Evolutionary conservation across 2,113 vertebrate genomes (phyloP).

Genomic region (Ramphastos sulfuratus): DNA sequence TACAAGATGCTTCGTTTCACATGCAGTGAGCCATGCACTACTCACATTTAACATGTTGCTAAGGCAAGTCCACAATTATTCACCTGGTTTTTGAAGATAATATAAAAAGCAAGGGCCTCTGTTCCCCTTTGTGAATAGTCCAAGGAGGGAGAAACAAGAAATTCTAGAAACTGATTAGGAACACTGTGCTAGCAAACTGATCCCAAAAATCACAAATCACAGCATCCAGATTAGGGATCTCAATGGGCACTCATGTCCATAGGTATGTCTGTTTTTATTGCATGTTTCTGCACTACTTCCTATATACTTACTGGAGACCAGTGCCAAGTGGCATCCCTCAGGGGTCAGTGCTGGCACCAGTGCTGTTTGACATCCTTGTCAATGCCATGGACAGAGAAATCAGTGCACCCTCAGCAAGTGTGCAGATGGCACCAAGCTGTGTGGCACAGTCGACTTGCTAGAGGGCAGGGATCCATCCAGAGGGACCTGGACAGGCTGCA

Average conservation of each 20-base stretch:
- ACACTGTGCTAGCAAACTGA: not conserved
- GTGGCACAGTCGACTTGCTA: too few species aligned
- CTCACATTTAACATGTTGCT: not conserved
- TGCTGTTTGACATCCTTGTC: too few species aligned
- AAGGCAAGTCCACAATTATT: not conserved
- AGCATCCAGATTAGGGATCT: not conserved
- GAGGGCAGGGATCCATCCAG: too few species aligned
- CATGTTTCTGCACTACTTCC: not conserved
- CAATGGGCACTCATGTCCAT: rapidly evolving
- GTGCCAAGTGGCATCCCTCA: too few species aligned
- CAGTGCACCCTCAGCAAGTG: too few species aligned
- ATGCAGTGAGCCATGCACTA: not conserved
- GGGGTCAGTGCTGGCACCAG: too few species aligned
- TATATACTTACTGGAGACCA: not conserved
- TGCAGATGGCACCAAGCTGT: too few species aligned
- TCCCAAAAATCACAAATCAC: not conserved
- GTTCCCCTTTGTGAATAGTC: not conserved
- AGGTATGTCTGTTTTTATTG: not conserved
- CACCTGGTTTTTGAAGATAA: not conserved
- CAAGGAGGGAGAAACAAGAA: not conserved
- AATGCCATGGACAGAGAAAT: too few species aligned
- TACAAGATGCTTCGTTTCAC: not conserved
- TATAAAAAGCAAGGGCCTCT: not conserved
- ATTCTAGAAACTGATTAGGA: not conserved
- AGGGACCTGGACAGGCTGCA: too few species aligned